Percentiles rank a stretch among this genome's conserved stretches.
Evolutionary conservation across 2,888 invertebrate genomes (phyloP).

Genomic region (Trachelus stipa): DNA sequence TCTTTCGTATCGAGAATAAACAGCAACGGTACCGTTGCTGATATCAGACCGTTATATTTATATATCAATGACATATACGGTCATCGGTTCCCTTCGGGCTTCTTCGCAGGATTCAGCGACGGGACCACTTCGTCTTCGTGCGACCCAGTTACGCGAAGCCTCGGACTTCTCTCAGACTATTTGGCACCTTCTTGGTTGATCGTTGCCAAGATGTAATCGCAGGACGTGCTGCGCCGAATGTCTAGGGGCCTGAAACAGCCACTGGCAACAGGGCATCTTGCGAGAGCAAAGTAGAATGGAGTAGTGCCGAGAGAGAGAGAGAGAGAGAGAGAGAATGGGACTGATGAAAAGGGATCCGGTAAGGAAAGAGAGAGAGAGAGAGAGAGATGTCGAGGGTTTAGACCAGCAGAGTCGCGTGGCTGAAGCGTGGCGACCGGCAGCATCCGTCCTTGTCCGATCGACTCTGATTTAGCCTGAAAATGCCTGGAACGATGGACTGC

Average conservation of each 20-base stretch:
- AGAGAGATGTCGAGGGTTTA: not conserved
- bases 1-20: not conserved
- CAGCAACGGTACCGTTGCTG: not conserved
- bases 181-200: not conserved
- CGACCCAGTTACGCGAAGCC: not conserved
- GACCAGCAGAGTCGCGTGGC: conserved; percentile 53
- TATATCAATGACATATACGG: not conserved
- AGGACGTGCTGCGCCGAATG: not conserved
- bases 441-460: conserved; percentile 37
- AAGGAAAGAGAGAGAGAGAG: not conserved
- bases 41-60: not conserved
- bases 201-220: not conserved
- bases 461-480: conserved; percentile 26
- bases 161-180: not conserved
- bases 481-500: conserved; percentile 20
- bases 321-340: not conserved
- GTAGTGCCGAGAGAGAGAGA: not conserved
- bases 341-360: not conserved
- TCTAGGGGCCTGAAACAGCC: not conserved
- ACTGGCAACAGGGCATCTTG: not conserved
- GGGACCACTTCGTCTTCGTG: not conserved
- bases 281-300: not conserved
- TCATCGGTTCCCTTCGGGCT: not conserved
- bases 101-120: not conserved
- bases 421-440: conserved; percentile 50